A percentile compares a stretch with the other conserved stretches of the same genome.
Evolutionary conservation across 2,113 vertebrate species (phyloP).

Genomic region (Pituophis catenifer): DNA sequence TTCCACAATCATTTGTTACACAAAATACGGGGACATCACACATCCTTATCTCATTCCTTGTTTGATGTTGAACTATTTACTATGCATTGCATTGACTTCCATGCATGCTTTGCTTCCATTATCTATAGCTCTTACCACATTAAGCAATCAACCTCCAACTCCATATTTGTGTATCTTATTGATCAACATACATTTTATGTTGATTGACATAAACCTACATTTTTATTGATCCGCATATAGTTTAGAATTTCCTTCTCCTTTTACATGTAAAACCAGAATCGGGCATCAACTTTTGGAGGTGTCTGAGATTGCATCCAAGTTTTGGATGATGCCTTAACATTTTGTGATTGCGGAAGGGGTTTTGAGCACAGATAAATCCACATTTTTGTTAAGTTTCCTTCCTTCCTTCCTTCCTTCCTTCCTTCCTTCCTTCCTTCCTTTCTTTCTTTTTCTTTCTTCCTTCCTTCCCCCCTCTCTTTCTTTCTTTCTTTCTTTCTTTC

Average conservation of each 20-base stretch:
- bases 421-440: too few relatives aligned
- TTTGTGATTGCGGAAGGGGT: neutral
- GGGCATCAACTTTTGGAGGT: neutral
- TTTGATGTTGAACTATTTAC: neutral
- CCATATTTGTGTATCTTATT: neutral
- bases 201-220: neutral
- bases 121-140: neutral
- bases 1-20: neutral
- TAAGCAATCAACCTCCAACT: neutral
- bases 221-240: neutral
- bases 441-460: neutral
- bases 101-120: neutral
- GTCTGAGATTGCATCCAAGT: neutral
- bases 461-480: neutral
- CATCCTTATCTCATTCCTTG: neutral
- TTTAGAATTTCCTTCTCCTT: neutral
- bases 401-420: neutral
- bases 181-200: neutral
- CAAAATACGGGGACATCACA: neutral
- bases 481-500: too few relatives aligned
- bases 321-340: neutral
- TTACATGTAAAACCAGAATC: neutral
- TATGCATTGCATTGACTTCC: neutral
- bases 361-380: neutral
- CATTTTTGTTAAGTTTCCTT: neutral